A percentile compares a stretch with the other conserved stretches of the same genome.
Conservation (phyloP, 2,113 vertebrate species). For the Dromas ardeola region DNA sequence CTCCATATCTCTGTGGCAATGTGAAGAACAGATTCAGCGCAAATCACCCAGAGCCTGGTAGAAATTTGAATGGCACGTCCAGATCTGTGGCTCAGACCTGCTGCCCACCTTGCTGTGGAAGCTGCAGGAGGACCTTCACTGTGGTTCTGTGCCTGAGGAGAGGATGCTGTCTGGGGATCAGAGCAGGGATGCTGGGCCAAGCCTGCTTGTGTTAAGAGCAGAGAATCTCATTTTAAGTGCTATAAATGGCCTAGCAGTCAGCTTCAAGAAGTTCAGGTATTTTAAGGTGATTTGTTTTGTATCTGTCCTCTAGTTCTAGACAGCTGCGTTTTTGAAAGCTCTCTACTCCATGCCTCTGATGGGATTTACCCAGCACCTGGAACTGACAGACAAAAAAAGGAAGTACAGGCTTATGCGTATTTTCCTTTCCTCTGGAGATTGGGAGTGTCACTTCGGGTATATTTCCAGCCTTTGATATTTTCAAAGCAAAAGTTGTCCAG, state of each 20-base stretch:
- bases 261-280: neutral
- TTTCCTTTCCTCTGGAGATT: neutral
- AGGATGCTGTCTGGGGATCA: neutral
- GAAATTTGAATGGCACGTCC: neutral
- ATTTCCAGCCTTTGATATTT: neutral
- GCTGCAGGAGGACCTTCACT: neutral
- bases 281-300: neutral
- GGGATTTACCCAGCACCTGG: neutral
- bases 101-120: neutral
- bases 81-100: neutral
- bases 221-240: neutral
- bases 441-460: neutral
- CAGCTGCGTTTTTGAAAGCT: neutral
- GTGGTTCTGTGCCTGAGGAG: neutral
- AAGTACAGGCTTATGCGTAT: neutral
- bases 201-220: neutral
- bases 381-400: neutral
- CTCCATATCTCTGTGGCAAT: neutral
- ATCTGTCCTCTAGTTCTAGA: neutral
- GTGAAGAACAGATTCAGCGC: neutral
- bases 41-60: neutral
- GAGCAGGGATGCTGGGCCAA: neutral
- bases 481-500: neutral
- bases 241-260: neutral
- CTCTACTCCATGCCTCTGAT: neutral